Evolutionary conservation across 2,888 invertebrate genomes (phyloP).

Genomic region (Oscheius sp.): DNA sequence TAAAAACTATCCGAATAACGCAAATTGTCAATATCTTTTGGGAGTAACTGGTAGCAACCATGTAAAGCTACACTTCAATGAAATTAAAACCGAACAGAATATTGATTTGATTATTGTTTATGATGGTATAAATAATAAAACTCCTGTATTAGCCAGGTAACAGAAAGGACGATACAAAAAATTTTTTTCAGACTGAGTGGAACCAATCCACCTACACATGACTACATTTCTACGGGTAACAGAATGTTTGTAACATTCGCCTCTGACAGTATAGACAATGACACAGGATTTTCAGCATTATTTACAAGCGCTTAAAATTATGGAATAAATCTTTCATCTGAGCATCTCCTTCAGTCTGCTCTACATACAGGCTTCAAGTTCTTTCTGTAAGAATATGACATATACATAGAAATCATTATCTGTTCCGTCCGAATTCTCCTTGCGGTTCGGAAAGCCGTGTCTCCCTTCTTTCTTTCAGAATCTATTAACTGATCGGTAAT

Average conservation of each 20-base stretch:
- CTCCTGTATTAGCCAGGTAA: not conserved
- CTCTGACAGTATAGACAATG: slow-evolving; percentile 3
- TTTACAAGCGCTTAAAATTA: not conserved
- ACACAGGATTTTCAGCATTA: not conserved
- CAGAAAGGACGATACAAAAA: not conserved
- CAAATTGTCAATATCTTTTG: not conserved
- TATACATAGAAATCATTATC: too few relatives aligned
- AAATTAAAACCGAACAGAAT: not conserved
- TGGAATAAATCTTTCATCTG: not conserved
- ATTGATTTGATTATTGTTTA: slow-evolving; percentile 7
- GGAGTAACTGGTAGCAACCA: not conserved
- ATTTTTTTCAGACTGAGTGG: slow-evolving; percentile 4
- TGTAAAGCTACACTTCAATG: not conserved
- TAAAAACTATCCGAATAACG: not conserved
- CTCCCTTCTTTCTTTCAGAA: too few relatives aligned
- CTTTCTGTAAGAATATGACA: slow-evolving; percentile 43
- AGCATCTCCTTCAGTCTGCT: slow-evolving; percentile 67
- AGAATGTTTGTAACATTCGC: not conserved
- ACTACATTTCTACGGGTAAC: not conserved
- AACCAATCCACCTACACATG: not conserved
- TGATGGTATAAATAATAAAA: not conserved
- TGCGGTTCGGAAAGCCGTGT: too few relatives aligned
- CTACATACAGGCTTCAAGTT: slow-evolving; percentile 69
- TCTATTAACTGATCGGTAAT: too few relatives aligned
- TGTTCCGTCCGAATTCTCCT: too few relatives aligned